Evolutionary conservation across 1,140 invertebrate genomes (phyloP).

Genomic region (Calephelis virginiensis): DNA sequence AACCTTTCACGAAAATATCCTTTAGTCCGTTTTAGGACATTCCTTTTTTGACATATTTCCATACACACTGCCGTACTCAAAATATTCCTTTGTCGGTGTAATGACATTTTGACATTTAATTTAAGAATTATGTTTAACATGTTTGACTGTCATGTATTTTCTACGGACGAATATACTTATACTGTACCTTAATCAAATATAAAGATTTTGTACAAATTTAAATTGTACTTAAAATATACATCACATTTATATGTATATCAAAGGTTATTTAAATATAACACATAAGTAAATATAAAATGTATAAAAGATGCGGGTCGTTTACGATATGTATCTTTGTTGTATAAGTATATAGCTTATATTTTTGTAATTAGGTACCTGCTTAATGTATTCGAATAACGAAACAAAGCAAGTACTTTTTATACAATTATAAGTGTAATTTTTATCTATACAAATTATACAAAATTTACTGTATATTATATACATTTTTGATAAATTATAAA

Average conservation of each 20-base stretch:
- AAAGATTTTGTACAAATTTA: constrained; percentile 1
- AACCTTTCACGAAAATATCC: constrained; percentile 7
- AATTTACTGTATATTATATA: not conserved
- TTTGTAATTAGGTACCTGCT: no score
- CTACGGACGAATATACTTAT: not conserved
- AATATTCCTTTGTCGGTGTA: not conserved
- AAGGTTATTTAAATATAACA: no score
- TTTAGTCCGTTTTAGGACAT: constrained; percentile 42
- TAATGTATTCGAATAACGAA: not conserved
- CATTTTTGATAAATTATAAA: constrained; percentile 5
- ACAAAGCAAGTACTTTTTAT: not conserved
- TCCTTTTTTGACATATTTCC: constrained; percentile 25
- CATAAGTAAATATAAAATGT: no score
- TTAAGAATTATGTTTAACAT: constrained; percentile 1
- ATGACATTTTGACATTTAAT: constrained; percentile 7
- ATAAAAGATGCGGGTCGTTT: not conserved
- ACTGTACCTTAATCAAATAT: not conserved
- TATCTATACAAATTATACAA: constrained; percentile 6
- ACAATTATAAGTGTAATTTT: not conserved
- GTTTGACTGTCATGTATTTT: not conserved
- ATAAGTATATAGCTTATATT: no score
- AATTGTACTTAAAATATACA: constrained; percentile 12
- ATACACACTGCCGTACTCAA: constrained; percentile 32
- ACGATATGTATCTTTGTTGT: no score
- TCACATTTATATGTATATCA: not conserved